Percentiles rank a stretch among this genome's conserved stretches.
Conservation (phyloP, 2,888 invertebrate species). For the Cosmia trapezina region DNA sequence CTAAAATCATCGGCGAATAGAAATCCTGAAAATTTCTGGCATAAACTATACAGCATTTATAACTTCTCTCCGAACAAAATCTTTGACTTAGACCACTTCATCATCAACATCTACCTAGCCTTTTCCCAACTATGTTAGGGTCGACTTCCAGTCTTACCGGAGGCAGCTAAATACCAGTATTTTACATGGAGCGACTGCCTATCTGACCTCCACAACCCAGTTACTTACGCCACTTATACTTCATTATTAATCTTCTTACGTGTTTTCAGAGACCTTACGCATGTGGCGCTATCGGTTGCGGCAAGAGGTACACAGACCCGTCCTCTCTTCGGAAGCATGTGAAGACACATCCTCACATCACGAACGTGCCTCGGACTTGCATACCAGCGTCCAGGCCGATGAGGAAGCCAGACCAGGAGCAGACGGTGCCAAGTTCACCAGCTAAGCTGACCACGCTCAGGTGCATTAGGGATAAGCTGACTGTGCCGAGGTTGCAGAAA, state of each 20-base stretch:
- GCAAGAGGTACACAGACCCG: slow-evolving; percentile 98
- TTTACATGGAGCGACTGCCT: too few species aligned
- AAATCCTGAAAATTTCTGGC: not conserved
- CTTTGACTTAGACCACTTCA: too few species aligned
- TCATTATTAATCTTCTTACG: not conserved
- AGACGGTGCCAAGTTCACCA: slow-evolving; percentile 84
- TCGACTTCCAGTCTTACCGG: too few species aligned
- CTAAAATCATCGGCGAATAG: not conserved
- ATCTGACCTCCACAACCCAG: too few species aligned
- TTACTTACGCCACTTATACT: too few species aligned
- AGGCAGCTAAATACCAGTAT: too few species aligned
- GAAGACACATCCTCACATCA: slow-evolving; percentile 93
- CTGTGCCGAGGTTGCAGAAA: slow-evolving; percentile 82
- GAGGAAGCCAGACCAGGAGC: slow-evolving; percentile 79
- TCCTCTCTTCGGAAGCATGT: slow-evolving; percentile 98
- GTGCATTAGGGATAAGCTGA: slow-evolving; percentile 85
- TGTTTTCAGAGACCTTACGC: slow-evolving; percentile 96
- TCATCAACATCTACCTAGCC: too few species aligned
- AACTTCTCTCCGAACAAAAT: not conserved
- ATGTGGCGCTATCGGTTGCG: slow-evolving; percentile 96
- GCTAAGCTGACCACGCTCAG: slow-evolving; percentile 84
- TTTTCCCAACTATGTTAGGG: too few species aligned
- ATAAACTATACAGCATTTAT: not conserved
- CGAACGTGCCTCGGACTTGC: slow-evolving; percentile 82
- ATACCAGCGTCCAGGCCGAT: slow-evolving; percentile 79